Conservation (phyloP, 2,797 vertebrate genomes). For the Parauchenoglanis punctatus region DNA sequence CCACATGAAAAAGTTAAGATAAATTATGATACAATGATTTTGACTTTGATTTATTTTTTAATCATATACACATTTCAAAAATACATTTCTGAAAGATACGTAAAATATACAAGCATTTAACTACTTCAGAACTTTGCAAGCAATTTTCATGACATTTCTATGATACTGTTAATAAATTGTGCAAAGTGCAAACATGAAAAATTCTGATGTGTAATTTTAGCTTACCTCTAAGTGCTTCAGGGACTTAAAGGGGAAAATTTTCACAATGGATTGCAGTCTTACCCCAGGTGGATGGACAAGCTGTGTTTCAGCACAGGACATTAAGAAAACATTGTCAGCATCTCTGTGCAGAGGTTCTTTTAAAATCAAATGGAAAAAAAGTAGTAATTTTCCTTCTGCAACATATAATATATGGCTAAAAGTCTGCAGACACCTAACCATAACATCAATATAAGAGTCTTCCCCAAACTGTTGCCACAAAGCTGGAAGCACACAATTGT, state of each 20-base stretch:
- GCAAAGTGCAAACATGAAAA: background rate
- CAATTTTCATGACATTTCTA: background rate
- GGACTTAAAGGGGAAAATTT: constrained; percentile 96
- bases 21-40: background rate
- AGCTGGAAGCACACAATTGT: background rate
- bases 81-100: background rate
- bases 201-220: background rate
- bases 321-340: background rate
- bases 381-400: too few species aligned
- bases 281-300: constrained; percentile 80
- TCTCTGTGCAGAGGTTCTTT: background rate
- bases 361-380: background rate
- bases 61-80: background rate
- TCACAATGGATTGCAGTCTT: constrained; percentile 82
- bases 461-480: background rate
- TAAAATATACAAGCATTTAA: background rate
- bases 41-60: background rate
- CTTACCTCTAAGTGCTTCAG: constrained; percentile 87
- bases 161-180: background rate
- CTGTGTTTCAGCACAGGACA: constrained; percentile 64
- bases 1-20: background rate
- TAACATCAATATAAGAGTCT: background rate
- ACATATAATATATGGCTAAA: background rate
- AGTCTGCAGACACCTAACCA: background rate
- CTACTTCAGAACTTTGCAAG: background rate